phyloP scores from a whole-genome alignment of 2,113 vertebrate species.

The Stercorarius parasiticus region DNA sequence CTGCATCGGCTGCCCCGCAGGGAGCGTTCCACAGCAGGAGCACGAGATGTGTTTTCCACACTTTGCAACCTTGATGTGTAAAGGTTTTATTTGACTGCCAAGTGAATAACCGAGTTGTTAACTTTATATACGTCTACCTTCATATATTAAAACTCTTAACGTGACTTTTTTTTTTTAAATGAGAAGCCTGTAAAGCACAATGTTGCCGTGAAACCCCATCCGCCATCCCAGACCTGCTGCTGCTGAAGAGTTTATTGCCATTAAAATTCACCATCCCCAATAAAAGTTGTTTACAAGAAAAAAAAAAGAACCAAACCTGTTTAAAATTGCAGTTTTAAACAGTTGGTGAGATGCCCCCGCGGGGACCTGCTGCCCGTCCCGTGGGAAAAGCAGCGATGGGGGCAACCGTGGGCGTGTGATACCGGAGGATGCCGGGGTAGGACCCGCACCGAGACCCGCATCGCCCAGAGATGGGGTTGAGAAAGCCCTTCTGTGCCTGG shows the following conservation, averaged over 20 bases:
- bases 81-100: not conserved
- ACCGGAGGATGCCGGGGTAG: not conserved
- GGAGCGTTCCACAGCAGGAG: not conserved
- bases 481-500: not conserved
- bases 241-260: not conserved
- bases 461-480: accelerated
- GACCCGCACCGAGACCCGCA: accelerated
- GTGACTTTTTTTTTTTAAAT: not conserved
- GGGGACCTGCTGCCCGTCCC: not conserved
- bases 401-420: not conserved
- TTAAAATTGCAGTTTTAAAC: not conserved
- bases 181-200: conserved; percentile 7
- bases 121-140: not conserved
- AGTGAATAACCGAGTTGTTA: not conserved
- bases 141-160: not conserved
- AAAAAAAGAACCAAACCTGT: not conserved
- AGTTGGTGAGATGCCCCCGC: accelerated
- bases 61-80: accelerated
- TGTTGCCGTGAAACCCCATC: not conserved
- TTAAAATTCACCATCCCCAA: accelerated
- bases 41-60: not conserved
- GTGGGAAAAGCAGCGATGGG: not conserved
- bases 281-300: conserved; percentile 31
- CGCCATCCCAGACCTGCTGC: not conserved
- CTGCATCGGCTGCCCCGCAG: accelerated